Base-by-base conservation (phyloP, 1,140 invertebrate species). In the Rhynchophorus ferrugineus region DNA sequence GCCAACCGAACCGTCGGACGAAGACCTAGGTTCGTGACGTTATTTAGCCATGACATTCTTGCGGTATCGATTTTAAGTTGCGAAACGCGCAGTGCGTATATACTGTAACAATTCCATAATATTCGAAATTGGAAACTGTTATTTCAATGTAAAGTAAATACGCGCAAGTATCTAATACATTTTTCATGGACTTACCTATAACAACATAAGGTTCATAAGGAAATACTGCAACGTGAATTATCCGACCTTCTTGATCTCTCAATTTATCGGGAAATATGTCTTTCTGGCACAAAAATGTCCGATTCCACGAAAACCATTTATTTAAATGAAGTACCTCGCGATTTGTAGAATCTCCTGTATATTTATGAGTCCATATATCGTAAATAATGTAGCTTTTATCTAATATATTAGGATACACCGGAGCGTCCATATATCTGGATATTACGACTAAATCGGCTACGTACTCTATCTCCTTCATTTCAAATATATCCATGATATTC, bases 201-300 rank as follows among this genome's bases (percentile, higher is more conserved):
- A 66, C 52, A 14, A 44, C 41, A 22, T 64, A 66, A 1, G 64
- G 64, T 41, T 57, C 51, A 39, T 66, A 66, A 17, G 36, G 24
- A 45, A 66, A 62, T 1, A 60, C 58, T 8, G 58, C 64, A 16
- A 57, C 24, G 49, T 34, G 47, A 20, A 66, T 24, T 22, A 7
- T 7, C 48, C 62, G 52, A 29, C 61, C 57, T 24, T 45, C 36
- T 48, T 66, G 64, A 44, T 66, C 58, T 8, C 3, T 29, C 17
- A 66, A 35, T 57, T 66, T 66, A 44, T 66, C 44, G 2, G 57
- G 61, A 55, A 59, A 66, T 44, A 66, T 59, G 52, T 57, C 44
- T 14, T 19, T 54, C 13, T 44, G 37, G 38, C 35, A 50, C 24
- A 52, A 14, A 48, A 61, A 66, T 14, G 49, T 58, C 16, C 44